Conservation (phyloP, 2,888 invertebrate species). For the Poecilobothrus nobilitatus region DNA sequence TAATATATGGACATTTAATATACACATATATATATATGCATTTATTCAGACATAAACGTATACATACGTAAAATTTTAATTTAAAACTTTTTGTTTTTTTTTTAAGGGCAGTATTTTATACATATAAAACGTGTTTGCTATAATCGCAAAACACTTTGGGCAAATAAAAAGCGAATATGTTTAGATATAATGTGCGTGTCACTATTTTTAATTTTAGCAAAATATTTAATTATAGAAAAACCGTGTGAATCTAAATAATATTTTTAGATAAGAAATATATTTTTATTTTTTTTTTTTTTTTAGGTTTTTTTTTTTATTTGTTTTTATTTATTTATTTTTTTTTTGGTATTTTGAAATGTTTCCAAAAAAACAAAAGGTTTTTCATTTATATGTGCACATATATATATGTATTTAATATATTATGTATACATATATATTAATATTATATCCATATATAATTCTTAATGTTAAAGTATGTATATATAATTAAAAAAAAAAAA, state of each 20-base stretch:
- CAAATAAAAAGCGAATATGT: neutral
- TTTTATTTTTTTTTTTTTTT: neutral
- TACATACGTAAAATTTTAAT: neutral
- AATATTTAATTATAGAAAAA: slow-evolving; percentile 2
- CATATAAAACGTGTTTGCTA: neutral
- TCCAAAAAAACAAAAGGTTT: slow-evolving; percentile 6
- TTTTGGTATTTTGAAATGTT: neutral
- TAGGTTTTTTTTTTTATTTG: too few relatives aligned
- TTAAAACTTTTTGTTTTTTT: neutral
- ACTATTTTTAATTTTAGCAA: slow-evolving; percentile 6
- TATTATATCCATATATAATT: too few relatives aligned
- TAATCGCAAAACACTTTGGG: neutral
- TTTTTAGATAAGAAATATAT: neutral
- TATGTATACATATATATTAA: too few relatives aligned
- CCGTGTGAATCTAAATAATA: neutral
- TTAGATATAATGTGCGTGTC: neutral
- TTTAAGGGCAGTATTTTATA: neutral
- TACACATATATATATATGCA: too few relatives aligned
- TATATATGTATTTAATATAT: too few relatives aligned
- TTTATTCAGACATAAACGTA: too few relatives aligned
- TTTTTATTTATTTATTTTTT: too few relatives aligned
- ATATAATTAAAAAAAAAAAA: too few relatives aligned
- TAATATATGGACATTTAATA: too few relatives aligned
- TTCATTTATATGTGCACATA: too few relatives aligned
- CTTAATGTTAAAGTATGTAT: too few relatives aligned